Evolutionary conservation across 2,113 vertebrate genomes (phyloP).

Genomic region (Antechinus flavipes): DNA sequence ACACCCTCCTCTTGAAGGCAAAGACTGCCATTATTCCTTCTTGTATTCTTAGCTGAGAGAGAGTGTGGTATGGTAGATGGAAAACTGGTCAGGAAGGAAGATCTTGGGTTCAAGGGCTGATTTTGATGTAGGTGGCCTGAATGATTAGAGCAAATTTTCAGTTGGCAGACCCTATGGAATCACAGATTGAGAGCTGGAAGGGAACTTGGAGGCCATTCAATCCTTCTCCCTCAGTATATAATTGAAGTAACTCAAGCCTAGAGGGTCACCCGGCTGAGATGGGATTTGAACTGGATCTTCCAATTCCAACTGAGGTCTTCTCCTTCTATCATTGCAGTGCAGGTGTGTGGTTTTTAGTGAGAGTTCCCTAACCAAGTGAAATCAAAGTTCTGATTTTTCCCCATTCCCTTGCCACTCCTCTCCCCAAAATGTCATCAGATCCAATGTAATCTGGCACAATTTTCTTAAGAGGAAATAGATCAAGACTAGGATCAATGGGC

Average conservation of each 20-base stretch:
- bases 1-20: neutral
- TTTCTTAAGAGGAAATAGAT: neutral
- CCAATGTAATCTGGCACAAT: neutral
- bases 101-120: neutral
- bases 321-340: neutral
- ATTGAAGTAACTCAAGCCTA: neutral
- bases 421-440: neutral
- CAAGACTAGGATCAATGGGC: neutral
- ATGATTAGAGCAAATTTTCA: neutral
- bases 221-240: neutral
- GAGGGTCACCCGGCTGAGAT: neutral
- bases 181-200: neutral
- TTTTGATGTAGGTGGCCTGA: neutral
- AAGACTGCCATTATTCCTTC: neutral
- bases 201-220: neutral
- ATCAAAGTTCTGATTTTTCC: neutral
- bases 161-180: neutral
- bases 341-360: neutral
- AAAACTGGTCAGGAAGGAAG: neutral
- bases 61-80: neutral
- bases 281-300: neutral
- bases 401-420: neutral
- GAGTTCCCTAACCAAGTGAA: neutral
- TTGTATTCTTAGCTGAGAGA: neutral
- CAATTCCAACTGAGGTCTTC: neutral